Conservation (phyloP, 2,797 vertebrate genomes). For the Acanthurus tractus region DNA sequence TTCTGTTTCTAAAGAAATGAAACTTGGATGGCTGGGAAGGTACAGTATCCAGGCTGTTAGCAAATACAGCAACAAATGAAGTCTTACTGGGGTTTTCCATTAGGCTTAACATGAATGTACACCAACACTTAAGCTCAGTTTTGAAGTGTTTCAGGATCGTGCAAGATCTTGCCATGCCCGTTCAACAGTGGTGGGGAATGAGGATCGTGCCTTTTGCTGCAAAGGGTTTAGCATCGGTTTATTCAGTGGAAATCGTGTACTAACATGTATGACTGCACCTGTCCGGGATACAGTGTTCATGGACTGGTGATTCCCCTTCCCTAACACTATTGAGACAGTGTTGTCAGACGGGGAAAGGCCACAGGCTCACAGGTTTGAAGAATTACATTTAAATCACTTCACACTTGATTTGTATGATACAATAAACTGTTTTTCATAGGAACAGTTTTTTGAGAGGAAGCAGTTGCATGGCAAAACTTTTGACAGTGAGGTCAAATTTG, state of each 20-base stretch:
- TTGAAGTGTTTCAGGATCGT: background rate
- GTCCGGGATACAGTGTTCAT: background rate
- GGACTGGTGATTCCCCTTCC: background rate
- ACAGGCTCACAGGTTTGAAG: background rate
- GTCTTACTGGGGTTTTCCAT: conserved; percentile 20
- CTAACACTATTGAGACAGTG: too few relatives aligned
- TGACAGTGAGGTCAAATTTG: background rate
- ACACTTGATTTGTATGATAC: background rate
- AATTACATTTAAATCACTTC: background rate
- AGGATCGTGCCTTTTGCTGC: too few relatives aligned
- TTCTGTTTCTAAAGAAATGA: background rate
- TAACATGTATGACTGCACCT: background rate
- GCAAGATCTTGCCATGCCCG: background rate
- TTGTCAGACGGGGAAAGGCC: background rate
- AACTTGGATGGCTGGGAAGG: background rate
- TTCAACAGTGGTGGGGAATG: background rate
- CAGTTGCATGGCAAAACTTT: background rate
- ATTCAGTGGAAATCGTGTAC: background rate
- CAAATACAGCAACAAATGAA: background rate
- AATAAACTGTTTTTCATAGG: background rate
- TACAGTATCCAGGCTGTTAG: background rate
- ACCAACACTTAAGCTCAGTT: background rate
- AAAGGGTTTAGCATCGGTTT: background rate
- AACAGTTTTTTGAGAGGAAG: background rate
- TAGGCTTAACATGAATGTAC: background rate